Conservation (phyloP, 2,888 invertebrate species). For the Microchrysa polita region DNA sequence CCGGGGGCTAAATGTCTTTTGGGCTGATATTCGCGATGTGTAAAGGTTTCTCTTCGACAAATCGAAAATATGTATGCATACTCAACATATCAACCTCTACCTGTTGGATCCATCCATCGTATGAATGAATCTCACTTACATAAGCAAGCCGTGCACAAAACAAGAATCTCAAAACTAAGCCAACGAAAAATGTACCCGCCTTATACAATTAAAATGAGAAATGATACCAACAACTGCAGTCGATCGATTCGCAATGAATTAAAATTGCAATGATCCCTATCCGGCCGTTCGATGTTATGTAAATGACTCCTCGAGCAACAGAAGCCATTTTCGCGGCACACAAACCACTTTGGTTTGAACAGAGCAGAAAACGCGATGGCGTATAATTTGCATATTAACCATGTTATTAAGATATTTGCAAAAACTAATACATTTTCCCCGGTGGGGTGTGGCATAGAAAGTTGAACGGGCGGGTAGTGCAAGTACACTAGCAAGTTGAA, state of each 20-base stretch:
- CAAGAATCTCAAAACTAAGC: conserved; percentile 1
- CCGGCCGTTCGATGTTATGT: neutral
- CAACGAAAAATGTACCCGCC: too few relatives aligned
- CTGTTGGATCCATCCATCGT: neutral
- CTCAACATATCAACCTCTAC: conserved; percentile 8
- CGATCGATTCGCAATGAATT: conserved; percentile 13
- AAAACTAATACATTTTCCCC: conserved; percentile 12
- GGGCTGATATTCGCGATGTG: neutral
- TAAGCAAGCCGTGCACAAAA: conserved; percentile 18
- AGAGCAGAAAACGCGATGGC: neutral
- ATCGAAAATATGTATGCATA: conserved; percentile 3
- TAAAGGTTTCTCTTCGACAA: neutral
- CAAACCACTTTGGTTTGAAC: neutral
- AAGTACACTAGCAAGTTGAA: conserved; percentile 4
- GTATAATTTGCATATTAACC: conserved; percentile 36
- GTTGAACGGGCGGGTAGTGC: neutral
- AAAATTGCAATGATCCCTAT: too few relatives aligned
- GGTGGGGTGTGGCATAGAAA: neutral
- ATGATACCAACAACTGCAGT: conserved; percentile 16
- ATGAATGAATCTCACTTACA: conserved; percentile 19
- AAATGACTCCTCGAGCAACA: conserved; percentile 29
- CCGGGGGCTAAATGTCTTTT: conserved; percentile 5
- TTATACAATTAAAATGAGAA: conserved; percentile 33
- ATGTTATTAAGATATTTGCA: conserved; percentile 25
- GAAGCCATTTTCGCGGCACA: conserved; percentile 38